Percentiles rank a stretch among this genome's conserved stretches.
Evolutionary conservation across 2,113 vertebrate genomes (phyloP).

Genomic region (Plestiodon gilberti): DNA sequence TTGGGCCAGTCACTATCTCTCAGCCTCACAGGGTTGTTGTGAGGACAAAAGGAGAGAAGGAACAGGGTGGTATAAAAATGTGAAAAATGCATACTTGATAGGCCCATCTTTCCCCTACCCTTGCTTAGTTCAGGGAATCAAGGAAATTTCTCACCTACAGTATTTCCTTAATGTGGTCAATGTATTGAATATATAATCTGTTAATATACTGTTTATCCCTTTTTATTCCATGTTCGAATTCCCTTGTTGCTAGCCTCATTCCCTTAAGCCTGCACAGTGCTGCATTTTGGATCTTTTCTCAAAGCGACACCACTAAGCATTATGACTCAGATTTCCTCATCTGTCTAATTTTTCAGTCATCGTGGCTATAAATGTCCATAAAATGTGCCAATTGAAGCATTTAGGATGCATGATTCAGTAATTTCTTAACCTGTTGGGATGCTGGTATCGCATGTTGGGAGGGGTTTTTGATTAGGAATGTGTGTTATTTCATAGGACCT

Average conservation of each 20-base stretch:
- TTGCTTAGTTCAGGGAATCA: background rate
- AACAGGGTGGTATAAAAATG: too few relatives aligned
- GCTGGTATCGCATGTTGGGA: background rate
- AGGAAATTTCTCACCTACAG: background rate
- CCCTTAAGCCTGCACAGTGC: background rate
- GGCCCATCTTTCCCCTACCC: background rate
- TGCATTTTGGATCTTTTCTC: background rate
- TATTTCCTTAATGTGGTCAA: background rate
- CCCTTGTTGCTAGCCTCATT: background rate
- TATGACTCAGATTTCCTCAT: background rate
- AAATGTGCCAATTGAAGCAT: background rate
- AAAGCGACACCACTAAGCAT: background rate
- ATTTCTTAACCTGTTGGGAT: background rate
- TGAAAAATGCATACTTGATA: background rate
- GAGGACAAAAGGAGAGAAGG: too few relatives aligned
- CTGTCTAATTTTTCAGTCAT: background rate
- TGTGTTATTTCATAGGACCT: background rate
- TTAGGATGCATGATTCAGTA: conserved; percentile 6
- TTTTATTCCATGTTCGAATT: too few relatives aligned
- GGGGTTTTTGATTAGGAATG: too few relatives aligned
- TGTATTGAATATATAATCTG: background rate
- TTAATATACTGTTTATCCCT: too few relatives aligned
- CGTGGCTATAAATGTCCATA: background rate
- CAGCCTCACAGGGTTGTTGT: too few relatives aligned
- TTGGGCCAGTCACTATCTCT: too few relatives aligned